A percentile compares a stretch with the other conserved stretches of the same genome.
These are phyloP conservation scores for Allobates femoralis DNA, from an alignment of 2,797 vertebrate genomes.

Conservation along the genomic window DNA sequence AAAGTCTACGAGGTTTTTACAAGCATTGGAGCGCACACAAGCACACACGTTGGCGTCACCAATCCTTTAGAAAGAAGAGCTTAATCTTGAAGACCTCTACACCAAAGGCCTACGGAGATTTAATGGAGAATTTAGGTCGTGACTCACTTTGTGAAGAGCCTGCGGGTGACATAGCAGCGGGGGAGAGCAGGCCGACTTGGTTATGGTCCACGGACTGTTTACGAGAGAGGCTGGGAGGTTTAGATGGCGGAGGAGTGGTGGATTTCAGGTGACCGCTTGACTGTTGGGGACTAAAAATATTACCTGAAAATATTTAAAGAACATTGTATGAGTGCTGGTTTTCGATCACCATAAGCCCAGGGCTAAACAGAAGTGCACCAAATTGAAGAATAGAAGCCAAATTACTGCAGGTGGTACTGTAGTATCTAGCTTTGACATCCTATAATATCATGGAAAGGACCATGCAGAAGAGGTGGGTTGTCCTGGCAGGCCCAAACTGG, in stretches of 20 bases:
- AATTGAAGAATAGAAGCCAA: background rate
- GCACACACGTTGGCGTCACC: conserved; percentile 72
- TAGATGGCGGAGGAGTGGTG: conserved; percentile 91
- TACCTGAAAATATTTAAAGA: conserved; percentile 79
- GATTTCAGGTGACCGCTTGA: conserved; percentile 93
- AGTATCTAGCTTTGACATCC: background rate
- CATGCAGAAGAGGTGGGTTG: background rate
- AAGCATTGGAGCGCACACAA: conserved; percentile 68
- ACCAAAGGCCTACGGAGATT: conserved; percentile 74
- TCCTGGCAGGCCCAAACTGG: too few relatives aligned
- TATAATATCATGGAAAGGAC: background rate
- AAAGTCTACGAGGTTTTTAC: conserved; percentile 72
- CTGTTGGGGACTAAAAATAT: conserved; percentile 90
- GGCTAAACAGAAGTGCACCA: background rate
- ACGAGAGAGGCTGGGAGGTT: conserved; percentile 89
- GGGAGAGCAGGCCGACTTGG: conserved; percentile 92
- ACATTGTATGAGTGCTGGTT: conserved; percentile 51
- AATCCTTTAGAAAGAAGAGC: conserved; percentile 70
- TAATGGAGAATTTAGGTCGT: conserved; percentile 76
- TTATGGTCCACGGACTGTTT: conserved; percentile 94
- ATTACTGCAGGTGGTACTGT: background rate
- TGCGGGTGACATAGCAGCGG: conserved; percentile 90
- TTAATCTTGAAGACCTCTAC: conserved; percentile 72
- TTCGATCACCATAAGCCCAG: background rate
- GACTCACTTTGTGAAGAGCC: conserved; percentile 96